A percentile compares a stretch with the other conserved stretches of the same genome.
phyloP scores from a whole-genome alignment of 2,888 invertebrate species.

The Unio delphinus region DNA sequence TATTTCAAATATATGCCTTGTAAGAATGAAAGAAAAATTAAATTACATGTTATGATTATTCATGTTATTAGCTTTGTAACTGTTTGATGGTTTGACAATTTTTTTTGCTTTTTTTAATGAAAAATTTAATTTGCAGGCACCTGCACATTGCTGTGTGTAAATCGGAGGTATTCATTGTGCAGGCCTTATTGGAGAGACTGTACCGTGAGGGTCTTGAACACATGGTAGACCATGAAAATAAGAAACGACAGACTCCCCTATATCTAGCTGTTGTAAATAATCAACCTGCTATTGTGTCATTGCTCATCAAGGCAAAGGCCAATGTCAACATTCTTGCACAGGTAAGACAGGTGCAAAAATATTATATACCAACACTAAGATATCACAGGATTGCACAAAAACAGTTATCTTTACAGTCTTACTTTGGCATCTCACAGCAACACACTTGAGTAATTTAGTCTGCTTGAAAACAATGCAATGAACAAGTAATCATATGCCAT shows the following conservation, averaged over 20 bases:
- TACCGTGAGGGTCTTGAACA: conserved; percentile 39
- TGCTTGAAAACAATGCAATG: too few relatives aligned
- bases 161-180: conserved; percentile 53
- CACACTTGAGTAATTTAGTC: too few relatives aligned
- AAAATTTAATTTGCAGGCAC: conserved; percentile 34
- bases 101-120: not conserved
- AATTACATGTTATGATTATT: too few relatives aligned
- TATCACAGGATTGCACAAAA: too few relatives aligned
- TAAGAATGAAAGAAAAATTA: too few relatives aligned
- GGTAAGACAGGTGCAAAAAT: conserved; percentile 26
- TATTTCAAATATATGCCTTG: too few relatives aligned
- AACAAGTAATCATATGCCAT: too few relatives aligned
- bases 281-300: conserved; percentile 54
- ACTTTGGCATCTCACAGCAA: too few relatives aligned
- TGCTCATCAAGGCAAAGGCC: conserved; percentile 52
- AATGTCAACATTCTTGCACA: conserved; percentile 58
- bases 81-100: not conserved
- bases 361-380: too few relatives aligned
- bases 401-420: too few relatives aligned
- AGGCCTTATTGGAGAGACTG: conserved; percentile 57
- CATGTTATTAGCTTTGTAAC: not conserved
- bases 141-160: conserved; percentile 58
- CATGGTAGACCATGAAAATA: conserved; percentile 54
- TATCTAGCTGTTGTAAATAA: conserved; percentile 59
- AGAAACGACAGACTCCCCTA: conserved; percentile 59